Conservation (phyloP, 2,797 vertebrate species). For the Xyrichtys novacula region DNA sequence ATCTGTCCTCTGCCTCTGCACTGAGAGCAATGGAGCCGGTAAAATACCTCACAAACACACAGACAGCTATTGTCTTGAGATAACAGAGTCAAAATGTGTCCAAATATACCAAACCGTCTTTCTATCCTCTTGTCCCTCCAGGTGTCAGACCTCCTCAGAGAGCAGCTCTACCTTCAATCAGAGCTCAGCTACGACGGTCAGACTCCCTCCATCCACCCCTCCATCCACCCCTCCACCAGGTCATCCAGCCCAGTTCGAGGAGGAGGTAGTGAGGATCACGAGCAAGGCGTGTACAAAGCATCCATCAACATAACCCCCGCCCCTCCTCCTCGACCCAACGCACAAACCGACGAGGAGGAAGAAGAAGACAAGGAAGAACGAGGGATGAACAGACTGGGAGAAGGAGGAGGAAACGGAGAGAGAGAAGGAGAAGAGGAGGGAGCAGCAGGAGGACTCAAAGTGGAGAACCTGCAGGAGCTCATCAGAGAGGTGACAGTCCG, state of each 20-base stretch:
- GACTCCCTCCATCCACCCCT: conserved; percentile 30
- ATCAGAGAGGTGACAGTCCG: conserved; percentile 89
- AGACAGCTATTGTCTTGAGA: too few species aligned
- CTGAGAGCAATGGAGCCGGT: conserved; percentile 95
- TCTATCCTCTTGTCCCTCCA: conserved; percentile 57
- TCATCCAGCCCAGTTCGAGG: conserved; percentile 84
- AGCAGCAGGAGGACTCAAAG: conserved; percentile 45
- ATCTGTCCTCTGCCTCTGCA: conserved; percentile 87
- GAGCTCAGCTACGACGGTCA: conserved; percentile 86
- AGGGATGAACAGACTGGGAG: conserved; percentile 55
- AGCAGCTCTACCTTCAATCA: conserved; percentile 92
- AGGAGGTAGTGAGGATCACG: conserved; percentile 58
- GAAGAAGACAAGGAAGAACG: conserved; percentile 43
- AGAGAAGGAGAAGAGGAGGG: conserved; percentile 40
- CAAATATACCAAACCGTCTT: too few species aligned
- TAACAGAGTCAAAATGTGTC: too few species aligned
- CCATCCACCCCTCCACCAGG: conserved; percentile 86
- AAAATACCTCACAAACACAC: conserved; percentile 64
- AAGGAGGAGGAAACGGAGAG: conserved; percentile 62
- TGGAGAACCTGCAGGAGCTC: conserved; percentile 89
- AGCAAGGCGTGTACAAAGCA: conserved; percentile 87
- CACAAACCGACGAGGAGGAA: conserved; percentile 39
- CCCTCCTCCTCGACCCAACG: conserved; percentile 82
- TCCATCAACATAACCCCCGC: conserved; percentile 90
- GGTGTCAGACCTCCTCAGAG: conserved; percentile 93